These are phyloP conservation scores for Venturia canescens DNA, from an alignment of 1,140 invertebrate genomes.

Conservation along the genomic window DNA sequence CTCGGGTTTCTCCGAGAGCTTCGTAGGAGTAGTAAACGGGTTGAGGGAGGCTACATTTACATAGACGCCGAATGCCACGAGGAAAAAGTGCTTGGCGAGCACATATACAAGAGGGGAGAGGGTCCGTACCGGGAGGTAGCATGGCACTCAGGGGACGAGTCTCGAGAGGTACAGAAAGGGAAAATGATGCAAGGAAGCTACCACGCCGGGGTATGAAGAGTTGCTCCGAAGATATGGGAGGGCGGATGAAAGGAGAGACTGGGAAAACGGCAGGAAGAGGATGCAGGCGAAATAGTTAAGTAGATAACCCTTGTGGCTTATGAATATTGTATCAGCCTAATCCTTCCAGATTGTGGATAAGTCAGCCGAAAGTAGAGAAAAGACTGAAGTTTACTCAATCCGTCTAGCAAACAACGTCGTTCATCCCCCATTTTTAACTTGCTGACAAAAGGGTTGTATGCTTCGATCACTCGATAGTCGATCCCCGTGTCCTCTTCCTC, in stretches of 20 bases:
- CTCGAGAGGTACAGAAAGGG: conserved; percentile 53
- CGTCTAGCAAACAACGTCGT: background rate
- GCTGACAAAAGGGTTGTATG: conserved; percentile 61
- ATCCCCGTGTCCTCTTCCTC: background rate
- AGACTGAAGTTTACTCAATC: conserved; percentile 30
- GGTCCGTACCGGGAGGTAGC: conserved; percentile 18
- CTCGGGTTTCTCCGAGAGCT: conserved; percentile 17
- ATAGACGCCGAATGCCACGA: conserved; percentile 59
- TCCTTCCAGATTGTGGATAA: conserved; percentile 72
- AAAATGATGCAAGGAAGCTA: conserved; percentile 36
- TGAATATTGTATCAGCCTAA: conserved; percentile 74
- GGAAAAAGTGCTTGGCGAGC: conserved; percentile 30
- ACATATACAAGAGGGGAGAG: conserved; percentile 5
- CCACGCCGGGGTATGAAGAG: conserved; percentile 38
- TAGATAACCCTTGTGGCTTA: conserved; percentile 62
- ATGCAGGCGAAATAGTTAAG: conserved; percentile 28
- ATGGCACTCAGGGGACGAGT: conserved; percentile 40
- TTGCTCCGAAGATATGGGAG: conserved; percentile 48
- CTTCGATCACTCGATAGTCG: too few relatives aligned
- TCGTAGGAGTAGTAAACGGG: conserved; percentile 49
- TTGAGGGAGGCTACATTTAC: conserved; percentile 60
- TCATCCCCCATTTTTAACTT: conserved; percentile 50
- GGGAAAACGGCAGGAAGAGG: conserved; percentile 17
- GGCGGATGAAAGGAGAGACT: background rate
- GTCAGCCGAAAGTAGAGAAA: conserved; percentile 55